Conservation (phyloP, 1,140 invertebrate genomes). For the Halictus rubicundus region DNA sequence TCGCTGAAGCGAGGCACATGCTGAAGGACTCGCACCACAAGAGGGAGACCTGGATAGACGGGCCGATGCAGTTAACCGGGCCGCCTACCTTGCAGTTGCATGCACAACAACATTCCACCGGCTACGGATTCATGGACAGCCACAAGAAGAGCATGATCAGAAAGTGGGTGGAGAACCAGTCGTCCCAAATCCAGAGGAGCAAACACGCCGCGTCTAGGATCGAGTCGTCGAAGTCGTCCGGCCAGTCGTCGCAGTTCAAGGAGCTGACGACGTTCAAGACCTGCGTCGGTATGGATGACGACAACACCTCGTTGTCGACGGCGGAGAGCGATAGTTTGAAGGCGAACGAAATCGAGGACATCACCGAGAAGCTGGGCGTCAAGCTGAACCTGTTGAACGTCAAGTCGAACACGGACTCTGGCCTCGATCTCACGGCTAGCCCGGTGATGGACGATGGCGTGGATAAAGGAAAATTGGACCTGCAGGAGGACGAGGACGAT, state of each 20-base stretch:
- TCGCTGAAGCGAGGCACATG: constrained; percentile 90
- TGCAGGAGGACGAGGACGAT: constrained; percentile 83
- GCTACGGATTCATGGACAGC: constrained; percentile 94
- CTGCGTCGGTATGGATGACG: constrained; percentile 75
- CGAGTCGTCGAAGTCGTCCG: constrained; percentile 78
- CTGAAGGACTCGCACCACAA: constrained; percentile 90
- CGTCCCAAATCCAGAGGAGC: constrained; percentile 85
- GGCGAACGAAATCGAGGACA: constrained; percentile 75
- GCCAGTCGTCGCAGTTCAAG: constrained; percentile 79
- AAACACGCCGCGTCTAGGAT: constrained; percentile 73
- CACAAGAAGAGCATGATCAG: constrained; percentile 96
- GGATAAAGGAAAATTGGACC: constrained; percentile 67
- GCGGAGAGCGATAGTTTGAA: constrained; percentile 75
- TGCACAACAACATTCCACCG: constrained; percentile 78
- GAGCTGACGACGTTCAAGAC: constrained; percentile 85
- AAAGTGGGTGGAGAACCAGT: constrained; percentile 96
- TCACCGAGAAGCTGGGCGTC: constrained; percentile 75
- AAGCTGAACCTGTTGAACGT: constrained; percentile 76
- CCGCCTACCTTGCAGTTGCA: constrained; percentile 64
- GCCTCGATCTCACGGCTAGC: constrained; percentile 60
- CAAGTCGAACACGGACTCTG: constrained; percentile 67
- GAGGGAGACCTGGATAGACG: constrained; percentile 96
- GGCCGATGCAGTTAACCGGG: constrained; percentile 84
- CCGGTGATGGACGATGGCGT: constrained; percentile 71
- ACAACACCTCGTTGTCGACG: constrained; percentile 74